Evolutionary conservation across 2,797 vertebrate species (phyloP), one percentile per base, ranked within the genome.

Genomic region (Aldrovandia affinis): DNA sequence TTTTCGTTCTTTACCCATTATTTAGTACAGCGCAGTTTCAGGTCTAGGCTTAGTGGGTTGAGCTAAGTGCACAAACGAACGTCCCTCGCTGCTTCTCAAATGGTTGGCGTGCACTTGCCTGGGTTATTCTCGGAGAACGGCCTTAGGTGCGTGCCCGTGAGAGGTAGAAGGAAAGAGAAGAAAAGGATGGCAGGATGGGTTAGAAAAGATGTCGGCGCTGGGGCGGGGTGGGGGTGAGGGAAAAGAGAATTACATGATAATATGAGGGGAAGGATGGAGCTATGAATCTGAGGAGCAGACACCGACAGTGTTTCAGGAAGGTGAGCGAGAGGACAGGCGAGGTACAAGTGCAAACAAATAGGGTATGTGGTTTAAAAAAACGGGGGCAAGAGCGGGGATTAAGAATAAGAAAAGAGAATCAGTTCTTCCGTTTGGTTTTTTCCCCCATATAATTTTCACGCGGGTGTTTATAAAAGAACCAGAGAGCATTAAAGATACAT

Each of bases 121-220:
- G 65, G 33, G 65, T 39, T 70, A 39, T 39, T 70, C 33, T 70
- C 7, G 3, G 33, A 30, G 36, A 33, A 12, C 9, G 30, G 55
- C 63, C 30, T 15, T 12, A 68, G 33, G 30, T 70, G 65, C 65
- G 3, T 18, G 36, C 36, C 18, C 18, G 1, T 70, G 65, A 70
- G 30, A 12, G 78, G n/a, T n/a, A 78, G 70, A 83, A 18, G 47
- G 73, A 63, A 3, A 78, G 57, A 33, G 4, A 78, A 87, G 87
- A 89, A 89, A 22, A 80, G n/a, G 20, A 25, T 61, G 33, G 88
- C 92, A 89, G 50, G n/a, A 80, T 28, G 33, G 36, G 20, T n/a
- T n/a, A n/a, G 20, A 54, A 54, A 33, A 79, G 83, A 70, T 54
- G 50, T 30, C 39, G 78, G 82, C 57, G 52, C 55, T 68, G 44